Base-by-base conservation (phyloP, 2,113 vertebrate species). In the Cryptotis parvus region DNA sequence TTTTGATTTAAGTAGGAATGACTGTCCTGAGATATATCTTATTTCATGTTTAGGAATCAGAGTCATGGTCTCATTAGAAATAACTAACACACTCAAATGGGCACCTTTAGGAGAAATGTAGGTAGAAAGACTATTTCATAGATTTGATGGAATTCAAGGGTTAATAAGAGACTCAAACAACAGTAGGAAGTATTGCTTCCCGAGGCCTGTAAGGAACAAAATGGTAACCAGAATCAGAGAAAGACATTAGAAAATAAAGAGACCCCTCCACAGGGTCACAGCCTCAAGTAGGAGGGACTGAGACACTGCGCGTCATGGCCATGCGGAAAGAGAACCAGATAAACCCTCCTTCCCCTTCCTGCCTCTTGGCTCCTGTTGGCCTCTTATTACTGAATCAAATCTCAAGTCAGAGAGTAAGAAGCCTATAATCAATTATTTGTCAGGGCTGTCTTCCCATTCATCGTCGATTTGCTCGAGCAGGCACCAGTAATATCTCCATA, bases 91-190 rank as follows among this genome's bases (percentile, higher is more conserved):
- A 18, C 7, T 86, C 72, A 61, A 33, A 55, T 4, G 15, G 35
- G 29, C 20, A 85, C 27, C 69, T 66, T 66, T 75, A 76, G 26
- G 80, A 66, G n/a, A 88, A 90, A 14, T 90, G 10, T 45, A 45
- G 52, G 33, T 49, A 4, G 72, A 85, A 33, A 81, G 26, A 27
- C 22, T n/a, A 72, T 55, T 80, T 63, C 6, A 31, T 14, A 83
- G 43, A 15, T 69, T 7, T 39, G 5, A 11, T 55, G 41, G 45
- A 31, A 82, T 82, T 89, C n/a, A 92, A 84, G 80, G 72, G 49
- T 6, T n/a, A 18, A 27, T 3, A 39, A 55, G 24, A 15, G 70
- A 37, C 26, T 8, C 74, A 78, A 74, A 65, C 63, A 58, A 72
- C 8, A 61, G 26, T 45, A 75, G 24, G 35, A 41, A 52, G 27